Evolutionary conservation across 2,888 invertebrate species (phyloP).

Genomic region (Hirtodrosophila trivittata): DNA sequence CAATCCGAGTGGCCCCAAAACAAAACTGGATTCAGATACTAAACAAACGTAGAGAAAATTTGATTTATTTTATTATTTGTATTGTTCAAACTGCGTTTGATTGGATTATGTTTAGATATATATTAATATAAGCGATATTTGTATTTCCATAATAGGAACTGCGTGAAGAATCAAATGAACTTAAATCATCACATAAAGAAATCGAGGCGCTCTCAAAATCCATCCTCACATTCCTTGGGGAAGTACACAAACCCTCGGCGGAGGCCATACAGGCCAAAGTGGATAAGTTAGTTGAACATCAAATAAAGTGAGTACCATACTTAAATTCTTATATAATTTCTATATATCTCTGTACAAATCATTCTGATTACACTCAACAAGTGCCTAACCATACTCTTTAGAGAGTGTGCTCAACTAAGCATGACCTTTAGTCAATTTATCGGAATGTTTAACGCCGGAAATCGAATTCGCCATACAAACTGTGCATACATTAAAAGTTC

Average conservation of each 20-base stretch:
- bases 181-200: slow-evolving; percentile 88
- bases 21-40: slow-evolving; percentile 62
- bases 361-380: slow-evolving; percentile 15
- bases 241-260: slow-evolving; percentile 88
- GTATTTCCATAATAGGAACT: slow-evolving; percentile 86
- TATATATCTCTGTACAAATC: neutral
- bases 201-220: slow-evolving; percentile 88
- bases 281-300: slow-evolving; percentile 88
- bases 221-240: slow-evolving; percentile 88
- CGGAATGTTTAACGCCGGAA: slow-evolving; percentile 61
- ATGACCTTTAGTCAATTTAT: slow-evolving; percentile 32
- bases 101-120: neutral
- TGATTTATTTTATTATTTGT: slow-evolving; percentile 23
- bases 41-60: slow-evolving; percentile 31
- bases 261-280: slow-evolving; percentile 88
- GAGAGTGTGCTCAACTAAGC: slow-evolving; percentile 31
- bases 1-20: slow-evolving; percentile 15
- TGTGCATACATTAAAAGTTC: slow-evolving; percentile 30
- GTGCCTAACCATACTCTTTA: slow-evolving; percentile 7
- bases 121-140: neutral
- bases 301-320: slow-evolving; percentile 86
- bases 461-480: slow-evolving; percentile 48
- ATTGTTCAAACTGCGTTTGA: too few relatives aligned
- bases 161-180: slow-evolving; percentile 88
- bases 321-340: neutral